Conservation (phyloP, 1,140 invertebrate genomes). For the Delia radicum region DNA sequence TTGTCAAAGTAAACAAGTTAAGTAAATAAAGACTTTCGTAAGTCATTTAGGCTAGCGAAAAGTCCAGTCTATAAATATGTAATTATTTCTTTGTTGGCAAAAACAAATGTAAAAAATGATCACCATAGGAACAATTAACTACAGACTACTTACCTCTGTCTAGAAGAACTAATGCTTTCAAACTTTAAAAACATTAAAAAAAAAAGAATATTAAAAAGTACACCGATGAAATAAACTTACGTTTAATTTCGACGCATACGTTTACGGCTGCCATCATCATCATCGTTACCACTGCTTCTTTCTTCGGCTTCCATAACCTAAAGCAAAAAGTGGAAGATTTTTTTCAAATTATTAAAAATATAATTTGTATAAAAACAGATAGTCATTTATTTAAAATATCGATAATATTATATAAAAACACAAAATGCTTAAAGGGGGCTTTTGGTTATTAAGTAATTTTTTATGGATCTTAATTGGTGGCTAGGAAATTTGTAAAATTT, state of each 20-base stretch:
- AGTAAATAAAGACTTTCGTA: background rate
- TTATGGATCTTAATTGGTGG: too few relatives aligned
- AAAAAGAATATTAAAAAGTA: slow-evolving; percentile 47
- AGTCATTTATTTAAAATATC: too few relatives aligned
- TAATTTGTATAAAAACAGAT: too few relatives aligned
- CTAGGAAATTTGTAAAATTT: too few relatives aligned
- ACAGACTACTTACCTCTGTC: background rate
- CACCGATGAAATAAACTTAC: slow-evolving; percentile 56
- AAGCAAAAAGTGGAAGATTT: too few relatives aligned
- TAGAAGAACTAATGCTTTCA: background rate
- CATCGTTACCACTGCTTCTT: slow-evolving; percentile 57
- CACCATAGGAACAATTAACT: background rate
- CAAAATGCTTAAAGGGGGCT: too few relatives aligned
- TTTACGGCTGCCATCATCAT: slow-evolving; percentile 47
- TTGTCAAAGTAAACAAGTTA: background rate
- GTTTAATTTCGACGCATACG: slow-evolving; percentile 46
- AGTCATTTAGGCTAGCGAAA: background rate
- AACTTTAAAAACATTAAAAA: background rate
- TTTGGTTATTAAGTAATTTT: too few relatives aligned
- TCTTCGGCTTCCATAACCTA: slow-evolving; percentile 91
- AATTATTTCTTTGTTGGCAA: background rate
- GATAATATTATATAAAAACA: too few relatives aligned
- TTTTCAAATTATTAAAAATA: too few relatives aligned
- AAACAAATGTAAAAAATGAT: background rate
- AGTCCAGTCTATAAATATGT: background rate